These are phyloP conservation scores for Myoxocephalus aenaeus DNA, from an alignment of 2,797 vertebrate species.

Conservation along the genomic window DNA sequence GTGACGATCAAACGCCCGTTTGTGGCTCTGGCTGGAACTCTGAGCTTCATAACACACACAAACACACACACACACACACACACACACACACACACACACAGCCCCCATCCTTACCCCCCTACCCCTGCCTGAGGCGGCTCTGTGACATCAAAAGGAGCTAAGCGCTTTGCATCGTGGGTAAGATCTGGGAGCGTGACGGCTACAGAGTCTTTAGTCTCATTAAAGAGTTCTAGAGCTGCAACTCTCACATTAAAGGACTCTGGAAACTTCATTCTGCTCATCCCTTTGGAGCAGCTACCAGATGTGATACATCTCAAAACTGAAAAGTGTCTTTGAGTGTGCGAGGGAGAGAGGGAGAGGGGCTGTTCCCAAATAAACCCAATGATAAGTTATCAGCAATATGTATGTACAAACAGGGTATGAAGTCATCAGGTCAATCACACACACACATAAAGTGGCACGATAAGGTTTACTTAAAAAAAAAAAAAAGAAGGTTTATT, in stretches of 20 bases:
- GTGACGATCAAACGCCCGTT: conserved; percentile 81
- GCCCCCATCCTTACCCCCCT: conserved; percentile 73
- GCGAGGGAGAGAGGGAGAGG: fast-evolving
- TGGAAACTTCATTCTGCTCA: conserved; percentile 69
- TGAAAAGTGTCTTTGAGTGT: conserved; percentile 30
- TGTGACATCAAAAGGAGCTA: conserved; percentile 84
- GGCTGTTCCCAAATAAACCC: conserved; percentile 31
- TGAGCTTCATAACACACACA: conserved; percentile 44
- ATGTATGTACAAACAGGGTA: conserved; percentile 31
- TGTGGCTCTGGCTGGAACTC: conserved; percentile 76
- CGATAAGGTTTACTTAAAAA: conserved; percentile 51
- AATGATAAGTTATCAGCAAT: background rate
- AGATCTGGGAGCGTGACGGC: conserved; percentile 82
- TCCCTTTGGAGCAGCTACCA: conserved; percentile 58
- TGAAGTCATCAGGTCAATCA: conserved; percentile 26
- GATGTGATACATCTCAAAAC: conserved; percentile 56
- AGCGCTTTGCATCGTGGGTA: conserved; percentile 84
- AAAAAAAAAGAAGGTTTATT: conserved; percentile 75
- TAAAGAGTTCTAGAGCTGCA: conserved; percentile 80
- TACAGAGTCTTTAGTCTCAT: conserved; percentile 83
- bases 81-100: conserved; percentile 61
- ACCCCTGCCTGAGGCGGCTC: conserved; percentile 75
- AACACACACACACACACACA: conserved; percentile 31
- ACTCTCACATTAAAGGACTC: conserved; percentile 77
- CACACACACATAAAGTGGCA: background rate